Evolutionary conservation across 2,888 invertebrate genomes (phyloP), one percentile per base, ranked within the genome.

Genomic region (Nymphalis polychloros): DNA sequence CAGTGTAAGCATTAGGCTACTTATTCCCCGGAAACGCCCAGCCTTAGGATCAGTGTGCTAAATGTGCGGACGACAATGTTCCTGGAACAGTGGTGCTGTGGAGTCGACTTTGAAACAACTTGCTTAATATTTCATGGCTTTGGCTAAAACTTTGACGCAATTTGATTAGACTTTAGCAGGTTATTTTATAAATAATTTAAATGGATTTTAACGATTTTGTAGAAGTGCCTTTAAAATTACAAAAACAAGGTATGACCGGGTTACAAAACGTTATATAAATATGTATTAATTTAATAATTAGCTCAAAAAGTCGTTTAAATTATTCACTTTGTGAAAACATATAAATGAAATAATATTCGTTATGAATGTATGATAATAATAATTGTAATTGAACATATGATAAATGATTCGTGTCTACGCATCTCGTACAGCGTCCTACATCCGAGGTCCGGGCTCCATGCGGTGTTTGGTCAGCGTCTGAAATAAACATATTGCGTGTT

Each of bases 391-490:
- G 16, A 27, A 23, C 20, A 17, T 41, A 60, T 47, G 20, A 27
- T 23, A 48, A 27, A 31, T 8, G 8, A 2, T 27, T 57, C 78
- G 67, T 69, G 83, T 88, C 85, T 61, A 82, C 49, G 17, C 17
- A 31, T 64, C 46, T 67, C 73, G 6, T 67, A 78, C 81, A 79
- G 72, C 82, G 76, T 79, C 81, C 82, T 82, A 86, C 85, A 84
- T 85, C 84, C 81, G 78, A 77, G 79, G 84, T 83, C 83, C 83
- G 85, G 81, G 80, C n/a, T 55, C 82, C 73, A 79, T 77, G 76
- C 79, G 84, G 87, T 90, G 89, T 90, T 91, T 92, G 92, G 92
- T 92, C 92, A 92, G 89, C 90, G 90, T 82, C 87, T 89, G 85
- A 88, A 87, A 89, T 84, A 85, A 87, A 90, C 86, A 87, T 88